Conservation (phyloP, 2,113 vertebrate species). For the Shinisaurus crocodilurus region DNA sequence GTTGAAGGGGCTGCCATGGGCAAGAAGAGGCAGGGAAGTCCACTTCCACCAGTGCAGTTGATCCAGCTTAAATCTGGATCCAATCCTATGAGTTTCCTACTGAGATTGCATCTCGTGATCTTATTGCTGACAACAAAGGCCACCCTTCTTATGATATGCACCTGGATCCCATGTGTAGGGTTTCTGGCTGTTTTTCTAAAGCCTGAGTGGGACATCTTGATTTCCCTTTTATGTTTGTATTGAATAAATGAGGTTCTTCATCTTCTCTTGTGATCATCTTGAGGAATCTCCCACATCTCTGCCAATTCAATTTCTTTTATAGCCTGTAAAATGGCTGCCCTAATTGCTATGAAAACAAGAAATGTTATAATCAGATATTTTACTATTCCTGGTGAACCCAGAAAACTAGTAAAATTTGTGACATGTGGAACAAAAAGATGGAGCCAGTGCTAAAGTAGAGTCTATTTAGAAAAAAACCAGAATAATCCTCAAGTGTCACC, state of each 20-base stretch:
- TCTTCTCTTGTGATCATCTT: constrained; percentile 49
- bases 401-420: constrained; percentile 73
- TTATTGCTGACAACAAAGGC: constrained; percentile 24
- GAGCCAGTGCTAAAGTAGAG: constrained; percentile 31
- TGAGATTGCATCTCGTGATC: background rate
- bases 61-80: no score
- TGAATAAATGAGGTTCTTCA: constrained; percentile 64
- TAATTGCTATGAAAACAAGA: constrained; percentile 73
- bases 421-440: constrained; percentile 10
- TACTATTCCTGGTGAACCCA: constrained; percentile 70
- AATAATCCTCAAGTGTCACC: background rate
- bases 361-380: constrained; percentile 73
- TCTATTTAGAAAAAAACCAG: constrained; percentile 22
- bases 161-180: constrained; percentile 36
- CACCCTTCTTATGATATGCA: background rate
- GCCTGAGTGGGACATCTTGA: constrained; percentile 34
- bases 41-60: no score
- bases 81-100: background rate
- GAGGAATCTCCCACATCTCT: constrained; percentile 63
- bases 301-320: constrained; percentile 74
- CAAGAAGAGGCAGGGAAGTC: no score
- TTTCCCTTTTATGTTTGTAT: background rate
- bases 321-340: constrained; percentile 69
- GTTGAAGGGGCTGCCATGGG: no score
- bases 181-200: constrained; percentile 42